Conservation (phyloP, 2,113 vertebrate genomes). For the Thoracochromis brauschi region DNA sequence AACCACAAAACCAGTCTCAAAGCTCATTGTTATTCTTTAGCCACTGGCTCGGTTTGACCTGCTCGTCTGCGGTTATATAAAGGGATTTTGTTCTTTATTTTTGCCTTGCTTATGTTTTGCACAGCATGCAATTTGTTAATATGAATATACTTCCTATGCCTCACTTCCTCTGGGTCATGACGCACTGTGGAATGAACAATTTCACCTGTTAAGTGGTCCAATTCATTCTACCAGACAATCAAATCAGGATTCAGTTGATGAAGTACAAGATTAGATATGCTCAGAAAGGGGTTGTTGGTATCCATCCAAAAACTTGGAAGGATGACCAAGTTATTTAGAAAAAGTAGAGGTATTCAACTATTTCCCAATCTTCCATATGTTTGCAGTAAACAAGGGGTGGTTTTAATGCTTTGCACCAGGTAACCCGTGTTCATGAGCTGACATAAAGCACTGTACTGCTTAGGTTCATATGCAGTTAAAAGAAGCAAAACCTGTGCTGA, state of each 20-base stretch:
- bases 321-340: not conserved
- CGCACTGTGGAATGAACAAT: not conserved
- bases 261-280: not conserved
- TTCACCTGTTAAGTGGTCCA: not conserved
- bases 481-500: not conserved
- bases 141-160: not conserved
- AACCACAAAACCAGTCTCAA: not conserved
- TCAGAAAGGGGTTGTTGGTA: not conserved
- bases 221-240: not conserved
- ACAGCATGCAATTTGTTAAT: not conserved
- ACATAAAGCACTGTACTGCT: not conserved
- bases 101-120: not conserved
- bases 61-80: not conserved
- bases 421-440: not conserved
- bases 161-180: not conserved
- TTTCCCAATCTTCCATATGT: not conserved
- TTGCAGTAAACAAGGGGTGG: not conserved
- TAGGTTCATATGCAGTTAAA: not conserved
- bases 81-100: not conserved
- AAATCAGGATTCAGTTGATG: not conserved
- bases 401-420: not conserved
- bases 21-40: not conserved
- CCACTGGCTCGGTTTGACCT: not conserved
- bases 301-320: not conserved
- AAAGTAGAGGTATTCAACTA: not conserved